Evolutionary conservation across 2,888 invertebrate species (phyloP), one percentile per base, ranked within the genome.

Genomic region (Eutolmus rufibarbis): DNA sequence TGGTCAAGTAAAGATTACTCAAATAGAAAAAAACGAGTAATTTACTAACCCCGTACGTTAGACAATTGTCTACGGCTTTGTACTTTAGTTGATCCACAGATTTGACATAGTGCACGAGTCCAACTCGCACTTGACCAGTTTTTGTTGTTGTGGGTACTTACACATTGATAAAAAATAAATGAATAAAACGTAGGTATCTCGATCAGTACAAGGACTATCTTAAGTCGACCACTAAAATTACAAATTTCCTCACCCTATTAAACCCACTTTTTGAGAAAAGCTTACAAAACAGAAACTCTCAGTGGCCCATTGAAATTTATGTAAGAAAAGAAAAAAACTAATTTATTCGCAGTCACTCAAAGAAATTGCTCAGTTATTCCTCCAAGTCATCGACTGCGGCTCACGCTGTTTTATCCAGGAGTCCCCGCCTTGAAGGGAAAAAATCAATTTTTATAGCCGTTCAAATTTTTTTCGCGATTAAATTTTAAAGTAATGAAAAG

Each of bases 401-500:
- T 66, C 66, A 23, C 9, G 51, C n/a, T 51, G 66, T 66, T 66
- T 66, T 66, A 66, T 19, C 66, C 66, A 66, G 23, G 12, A 66
- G 66, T 66, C 66, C 23, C 23, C 28, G 66, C 66, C 66, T 28
- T 19, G 19, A 46, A 28, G 43, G 43, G 66, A 87, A 87, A 43
- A 74, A 87, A 87, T 87, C 81, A 81, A 87, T 76, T 87, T 87
- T 87, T 82, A 87, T 82, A 87, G 74, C 81, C 86, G 78, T 82
- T 34, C 37, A 87, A 74, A 46, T 82, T 78, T 74, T 81, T 87
- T 81, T 74, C 74, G n/a, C 87, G 23, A 87, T 87, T 82, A 76
- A 74, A 82, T 87, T 82, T 87, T 87, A 82, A 87, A 87, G 82
- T 87, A 87, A 87, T 82, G 87, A 87, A 82, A 78, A 57, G 31